phyloP scores from a whole-genome alignment of 2,888 invertebrate species.

The Chouioia cunea region DNA sequence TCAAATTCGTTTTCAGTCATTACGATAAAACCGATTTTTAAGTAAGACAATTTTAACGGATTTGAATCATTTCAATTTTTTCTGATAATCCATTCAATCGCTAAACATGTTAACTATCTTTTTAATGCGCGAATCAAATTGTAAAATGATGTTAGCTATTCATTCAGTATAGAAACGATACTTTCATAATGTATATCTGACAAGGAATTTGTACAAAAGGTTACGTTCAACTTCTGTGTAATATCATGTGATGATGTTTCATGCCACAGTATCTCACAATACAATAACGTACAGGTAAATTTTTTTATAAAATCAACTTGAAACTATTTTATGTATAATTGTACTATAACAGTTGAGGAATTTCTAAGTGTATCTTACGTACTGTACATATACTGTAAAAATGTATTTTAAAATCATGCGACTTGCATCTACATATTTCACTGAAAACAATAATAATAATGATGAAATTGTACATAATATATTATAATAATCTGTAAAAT shows the following conservation, averaged over 20 bases:
- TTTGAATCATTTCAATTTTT: constrained; percentile 11
- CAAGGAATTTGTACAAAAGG: constrained; percentile 26
- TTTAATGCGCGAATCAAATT: constrained; percentile 11
- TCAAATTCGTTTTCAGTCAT: no score
- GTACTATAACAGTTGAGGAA: constrained; percentile 41
- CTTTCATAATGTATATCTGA: constrained; percentile 21
- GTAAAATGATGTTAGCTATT: constrained; percentile 1
- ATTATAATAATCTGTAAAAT: constrained; percentile 44
- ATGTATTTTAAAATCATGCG: constrained; percentile 36
- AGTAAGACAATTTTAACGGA: constrained; percentile 19
- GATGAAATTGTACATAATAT: constrained; percentile 38
- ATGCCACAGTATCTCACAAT: constrained; percentile 26
- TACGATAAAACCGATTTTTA: background rate
- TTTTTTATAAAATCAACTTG: constrained; percentile 44
- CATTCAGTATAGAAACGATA: constrained; percentile 27
- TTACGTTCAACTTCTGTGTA: background rate
- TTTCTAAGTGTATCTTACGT: constrained; percentile 44
- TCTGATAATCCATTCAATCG: constrained; percentile 5
- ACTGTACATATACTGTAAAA: constrained; percentile 45
- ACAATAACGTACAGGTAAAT: constrained; percentile 20
- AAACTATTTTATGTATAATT: constrained; percentile 44
- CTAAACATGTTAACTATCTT: no score
- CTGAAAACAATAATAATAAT: constrained; percentile 13
- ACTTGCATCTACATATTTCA: constrained; percentile 35
- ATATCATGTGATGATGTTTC: no score